These are phyloP conservation scores for Amiota communis DNA, from an alignment of 2,888 invertebrate genomes.

Conservation along the genomic window DNA sequence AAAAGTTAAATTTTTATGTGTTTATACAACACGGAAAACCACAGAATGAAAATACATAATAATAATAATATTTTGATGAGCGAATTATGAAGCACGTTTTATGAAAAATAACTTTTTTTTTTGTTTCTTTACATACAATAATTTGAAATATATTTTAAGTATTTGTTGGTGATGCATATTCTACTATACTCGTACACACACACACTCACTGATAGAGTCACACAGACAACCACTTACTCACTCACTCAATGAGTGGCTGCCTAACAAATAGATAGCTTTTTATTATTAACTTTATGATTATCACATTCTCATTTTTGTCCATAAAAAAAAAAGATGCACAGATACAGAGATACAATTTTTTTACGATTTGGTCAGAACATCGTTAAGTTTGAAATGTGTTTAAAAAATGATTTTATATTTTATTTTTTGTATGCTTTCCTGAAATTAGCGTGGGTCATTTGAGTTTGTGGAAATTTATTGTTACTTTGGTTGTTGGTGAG, in stretches of 20 bases:
- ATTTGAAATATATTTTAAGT: not conserved
- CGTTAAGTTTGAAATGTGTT: constrained; percentile 30
- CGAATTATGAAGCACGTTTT: constrained; percentile 65
- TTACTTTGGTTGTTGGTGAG: not conserved
- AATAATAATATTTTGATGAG: constrained; percentile 59
- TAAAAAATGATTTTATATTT: constrained; percentile 2
- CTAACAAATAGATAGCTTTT: constrained; percentile 60
- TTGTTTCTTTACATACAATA: not conserved
- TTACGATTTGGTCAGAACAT: constrained; percentile 24
- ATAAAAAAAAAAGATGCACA: not conserved
- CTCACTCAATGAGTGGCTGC: not conserved
- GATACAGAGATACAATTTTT: not conserved
- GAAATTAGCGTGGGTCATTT: constrained; percentile 33
- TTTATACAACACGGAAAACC: constrained; percentile 34
- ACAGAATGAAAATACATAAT: no score
- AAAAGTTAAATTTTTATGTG: constrained; percentile 49
- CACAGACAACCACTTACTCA: not conserved
- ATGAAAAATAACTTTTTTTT: not conserved
- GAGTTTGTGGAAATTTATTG: constrained; percentile 24
- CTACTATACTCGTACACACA: constrained; percentile 54
- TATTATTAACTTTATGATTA: constrained; percentile 65
- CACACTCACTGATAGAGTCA: constrained; percentile 10
- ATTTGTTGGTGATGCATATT: constrained; percentile 50
- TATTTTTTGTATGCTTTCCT: no score
- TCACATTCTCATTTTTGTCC: constrained; percentile 44